Evolutionary conservation across 2,888 invertebrate species (phyloP).

Genomic region (Drosophila kuntzei): DNA sequence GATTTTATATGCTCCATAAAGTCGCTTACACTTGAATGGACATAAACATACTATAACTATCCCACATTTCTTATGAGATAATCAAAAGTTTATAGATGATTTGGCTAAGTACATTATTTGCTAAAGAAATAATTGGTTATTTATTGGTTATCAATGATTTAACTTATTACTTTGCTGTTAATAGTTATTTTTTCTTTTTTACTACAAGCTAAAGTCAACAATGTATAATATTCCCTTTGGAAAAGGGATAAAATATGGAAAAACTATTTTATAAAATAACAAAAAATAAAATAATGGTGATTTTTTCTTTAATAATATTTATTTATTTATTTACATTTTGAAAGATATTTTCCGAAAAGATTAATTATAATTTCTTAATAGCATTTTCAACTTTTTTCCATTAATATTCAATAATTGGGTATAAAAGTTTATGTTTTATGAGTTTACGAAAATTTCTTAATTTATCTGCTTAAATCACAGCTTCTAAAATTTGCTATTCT

Average conservation of each 20-base stretch:
- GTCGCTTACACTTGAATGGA: slow-evolving; percentile 37
- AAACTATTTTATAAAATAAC: too few species aligned
- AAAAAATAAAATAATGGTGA: too few species aligned
- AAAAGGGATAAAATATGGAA: too few species aligned
- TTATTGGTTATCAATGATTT: slow-evolving; percentile 17
- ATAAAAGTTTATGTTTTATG: not conserved
- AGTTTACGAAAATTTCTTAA: not conserved
- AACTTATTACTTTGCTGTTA: slow-evolving; percentile 3
- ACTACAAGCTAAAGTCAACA: not conserved
- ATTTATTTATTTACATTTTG: too few species aligned
- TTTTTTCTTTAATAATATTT: too few species aligned
- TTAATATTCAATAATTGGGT: not conserved
- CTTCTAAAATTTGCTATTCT: not conserved
- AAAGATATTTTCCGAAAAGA: too few species aligned
- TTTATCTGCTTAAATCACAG: not conserved
- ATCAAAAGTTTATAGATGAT: slow-evolving; percentile 41
- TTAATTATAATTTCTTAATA: too few species aligned
- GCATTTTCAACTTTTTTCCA: not conserved
- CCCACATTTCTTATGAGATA: slow-evolving; percentile 10
- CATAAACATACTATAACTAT: slow-evolving; percentile 35
- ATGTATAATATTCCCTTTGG: too few species aligned
- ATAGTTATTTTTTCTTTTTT: not conserved
- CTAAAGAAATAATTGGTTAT: slow-evolving; percentile 13
- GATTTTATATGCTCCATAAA: slow-evolving; percentile 64
- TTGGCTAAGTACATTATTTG: slow-evolving; percentile 31